Evolutionary conservation across 2,113 vertebrate genomes (phyloP).

Genomic region (Balaenoptera acutorostrata): DNA sequence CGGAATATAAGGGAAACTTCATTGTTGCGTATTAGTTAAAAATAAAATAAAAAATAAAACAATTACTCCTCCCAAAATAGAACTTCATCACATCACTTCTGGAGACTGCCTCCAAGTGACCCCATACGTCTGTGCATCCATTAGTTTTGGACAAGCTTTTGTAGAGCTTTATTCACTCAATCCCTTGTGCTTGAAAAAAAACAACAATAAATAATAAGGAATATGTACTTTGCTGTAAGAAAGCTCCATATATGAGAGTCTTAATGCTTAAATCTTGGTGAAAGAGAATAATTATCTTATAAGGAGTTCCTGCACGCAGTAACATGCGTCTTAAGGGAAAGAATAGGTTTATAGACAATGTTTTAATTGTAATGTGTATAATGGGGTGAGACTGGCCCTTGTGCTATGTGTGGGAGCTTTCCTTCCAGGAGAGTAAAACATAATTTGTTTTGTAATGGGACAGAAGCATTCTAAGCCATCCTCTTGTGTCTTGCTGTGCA

Average conservation of each 20-base stretch:
- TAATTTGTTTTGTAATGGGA: not conserved
- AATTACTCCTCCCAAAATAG: not conserved
- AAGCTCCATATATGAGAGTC: not conserved
- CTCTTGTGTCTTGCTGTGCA: not conserved
- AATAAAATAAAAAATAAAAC: not conserved
- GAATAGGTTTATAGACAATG: not conserved
- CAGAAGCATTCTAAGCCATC: not conserved
- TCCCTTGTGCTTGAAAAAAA: not conserved
- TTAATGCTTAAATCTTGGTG: not conserved
- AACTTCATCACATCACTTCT: not conserved
- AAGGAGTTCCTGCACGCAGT: not conserved
- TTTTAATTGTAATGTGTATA: not conserved
- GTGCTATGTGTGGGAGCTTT: not conserved
- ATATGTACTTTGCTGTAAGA: not conserved
- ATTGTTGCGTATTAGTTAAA: not conserved
- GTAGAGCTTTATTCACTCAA: not conserved
- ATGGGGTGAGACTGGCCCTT: not conserved
- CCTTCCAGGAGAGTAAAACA: not conserved
- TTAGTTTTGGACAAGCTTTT: not conserved
- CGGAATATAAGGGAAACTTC: not conserved
- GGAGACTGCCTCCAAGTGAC: not conserved
- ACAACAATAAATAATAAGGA: not conserved
- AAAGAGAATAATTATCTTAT: not conserved
- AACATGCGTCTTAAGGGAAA: not conserved
- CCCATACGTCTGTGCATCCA: not conserved